Percentiles rank a stretch among this genome's conserved stretches.
Evolutionary conservation across 2,888 invertebrate species (phyloP).

Genomic region (Erebia ligea): DNA sequence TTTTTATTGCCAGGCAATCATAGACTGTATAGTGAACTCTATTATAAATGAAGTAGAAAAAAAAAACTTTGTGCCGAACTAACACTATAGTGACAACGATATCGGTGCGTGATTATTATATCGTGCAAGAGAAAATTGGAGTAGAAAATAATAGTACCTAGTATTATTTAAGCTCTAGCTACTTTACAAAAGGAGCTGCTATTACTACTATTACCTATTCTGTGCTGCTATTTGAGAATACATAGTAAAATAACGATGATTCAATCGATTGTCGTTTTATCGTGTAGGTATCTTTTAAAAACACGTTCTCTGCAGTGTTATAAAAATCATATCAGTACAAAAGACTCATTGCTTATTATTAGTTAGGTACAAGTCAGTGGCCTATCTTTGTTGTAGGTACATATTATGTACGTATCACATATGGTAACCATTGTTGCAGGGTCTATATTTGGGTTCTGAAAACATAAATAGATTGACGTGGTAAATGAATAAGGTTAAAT

Average conservation of each 20-base stretch:
- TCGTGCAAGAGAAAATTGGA: too few relatives aligned
- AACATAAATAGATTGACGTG: slow-evolving; percentile 33
- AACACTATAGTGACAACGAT: slow-evolving; percentile 32
- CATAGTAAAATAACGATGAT: too few relatives aligned
- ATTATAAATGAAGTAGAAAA: slow-evolving; percentile 55
- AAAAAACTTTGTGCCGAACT: slow-evolving; percentile 13
- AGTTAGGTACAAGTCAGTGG: not conserved
- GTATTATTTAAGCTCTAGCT: too few relatives aligned
- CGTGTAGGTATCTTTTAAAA: not conserved
- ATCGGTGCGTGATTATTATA: not conserved
- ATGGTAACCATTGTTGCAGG: slow-evolving; percentile 25
- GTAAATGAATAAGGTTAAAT: slow-evolving; percentile 23
- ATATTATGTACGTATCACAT: not conserved
- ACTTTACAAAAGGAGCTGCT: too few relatives aligned
- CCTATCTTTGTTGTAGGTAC: slow-evolving; percentile 6
- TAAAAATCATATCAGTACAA: not conserved
- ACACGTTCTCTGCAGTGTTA: not conserved
- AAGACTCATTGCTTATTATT: not conserved
- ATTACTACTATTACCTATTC: too few relatives aligned
- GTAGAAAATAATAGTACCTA: too few relatives aligned
- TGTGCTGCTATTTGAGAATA: too few relatives aligned
- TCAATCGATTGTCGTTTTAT: too few relatives aligned
- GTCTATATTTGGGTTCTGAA: slow-evolving; percentile 30
- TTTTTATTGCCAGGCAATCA: slow-evolving; percentile 48
- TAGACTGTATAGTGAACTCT: slow-evolving; percentile 42